Percentiles rank a stretch among this genome's conserved stretches.
phyloP scores from a whole-genome alignment of 2,888 invertebrate species.

The Agrotis clavis region DNA sequence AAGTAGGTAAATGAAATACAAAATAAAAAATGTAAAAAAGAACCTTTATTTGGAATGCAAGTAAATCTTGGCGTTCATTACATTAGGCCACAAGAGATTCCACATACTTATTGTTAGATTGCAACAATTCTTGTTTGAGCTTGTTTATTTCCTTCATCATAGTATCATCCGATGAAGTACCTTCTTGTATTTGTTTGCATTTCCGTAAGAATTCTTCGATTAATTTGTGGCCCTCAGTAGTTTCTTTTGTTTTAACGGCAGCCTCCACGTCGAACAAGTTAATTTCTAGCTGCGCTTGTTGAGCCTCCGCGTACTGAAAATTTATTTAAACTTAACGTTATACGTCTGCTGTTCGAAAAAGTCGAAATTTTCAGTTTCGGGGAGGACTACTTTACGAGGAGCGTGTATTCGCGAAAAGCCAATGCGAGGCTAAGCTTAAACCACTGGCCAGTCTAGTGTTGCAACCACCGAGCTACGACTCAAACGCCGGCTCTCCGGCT shows the following conservation, averaged over 20 bases:
- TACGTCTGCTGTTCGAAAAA: no score
- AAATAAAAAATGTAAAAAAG: conserved; percentile 1
- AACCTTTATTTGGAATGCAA: conserved; percentile 31
- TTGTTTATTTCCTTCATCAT: conserved; percentile 79
- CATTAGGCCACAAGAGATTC: conserved; percentile 75
- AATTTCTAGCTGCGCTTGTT: conserved; percentile 93
- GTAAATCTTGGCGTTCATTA: neutral
- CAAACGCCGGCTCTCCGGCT: conserved; percentile 69
- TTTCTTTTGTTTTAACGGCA: conserved; percentile 77
- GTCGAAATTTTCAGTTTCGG: no score
- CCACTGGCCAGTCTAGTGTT: conserved; percentile 72
- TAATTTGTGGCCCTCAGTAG: conserved; percentile 80
- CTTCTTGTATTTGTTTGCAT: conserved; percentile 81
- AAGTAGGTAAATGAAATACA: neutral
- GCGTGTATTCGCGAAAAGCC: conserved; percentile 74
- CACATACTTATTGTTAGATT: conserved; percentile 82
- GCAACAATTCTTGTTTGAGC: conserved; percentile 78
- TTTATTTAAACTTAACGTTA: no score
- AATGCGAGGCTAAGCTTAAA: conserved; percentile 68
- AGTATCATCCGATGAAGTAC: conserved; percentile 73
- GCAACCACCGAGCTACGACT: conserved; percentile 71
- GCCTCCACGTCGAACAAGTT: conserved; percentile 84
- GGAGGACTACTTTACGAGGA: no score
- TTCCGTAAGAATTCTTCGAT: conserved; percentile 81
- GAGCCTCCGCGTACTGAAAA: no score